A percentile compares a stretch with the other conserved stretches of the same genome.
phyloP scores from a whole-genome alignment of 2,797 vertebrate genomes.

The Carapus acus region DNA sequence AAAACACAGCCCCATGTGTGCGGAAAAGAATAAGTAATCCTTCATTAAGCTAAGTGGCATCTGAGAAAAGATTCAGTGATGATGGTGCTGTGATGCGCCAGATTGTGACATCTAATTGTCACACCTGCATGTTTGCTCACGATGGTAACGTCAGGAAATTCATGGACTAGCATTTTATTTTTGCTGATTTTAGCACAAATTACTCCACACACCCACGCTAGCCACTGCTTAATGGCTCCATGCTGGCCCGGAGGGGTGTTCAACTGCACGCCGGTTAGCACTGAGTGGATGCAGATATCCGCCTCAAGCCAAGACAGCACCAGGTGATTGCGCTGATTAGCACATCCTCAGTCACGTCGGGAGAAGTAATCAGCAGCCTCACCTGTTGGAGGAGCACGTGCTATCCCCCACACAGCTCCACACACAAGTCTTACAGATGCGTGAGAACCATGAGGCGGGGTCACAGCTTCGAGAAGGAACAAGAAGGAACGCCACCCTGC shows the following conservation, averaged over 20 bases:
- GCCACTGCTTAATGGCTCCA: neutral
- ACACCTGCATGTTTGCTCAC: neutral
- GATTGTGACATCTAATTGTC: neutral
- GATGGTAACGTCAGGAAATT: neutral
- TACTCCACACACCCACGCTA: neutral
- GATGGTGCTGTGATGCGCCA: neutral
- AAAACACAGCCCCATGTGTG: neutral
- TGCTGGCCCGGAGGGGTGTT: neutral
- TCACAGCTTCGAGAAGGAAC: too few species aligned
- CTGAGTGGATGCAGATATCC: neutral
- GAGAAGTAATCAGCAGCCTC: neutral
- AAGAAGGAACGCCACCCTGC: too few species aligned
- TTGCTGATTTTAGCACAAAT: neutral
- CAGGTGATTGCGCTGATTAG: constrained; percentile 1
- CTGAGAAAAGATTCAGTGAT: neutral
- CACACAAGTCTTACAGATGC: too few species aligned
- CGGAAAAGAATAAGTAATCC: neutral
- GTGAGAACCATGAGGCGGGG: too few species aligned
- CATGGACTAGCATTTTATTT: neutral
- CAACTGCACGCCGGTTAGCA: neutral
- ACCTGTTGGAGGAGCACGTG: neutral
- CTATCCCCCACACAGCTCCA: too few species aligned
- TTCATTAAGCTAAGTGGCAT: neutral
- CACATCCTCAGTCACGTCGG: neutral
- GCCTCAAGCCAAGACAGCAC: neutral